These are phyloP conservation scores for Clarias magur DNA, from an alignment of 2,113 vertebrate species.

Conservation along the genomic window DNA sequence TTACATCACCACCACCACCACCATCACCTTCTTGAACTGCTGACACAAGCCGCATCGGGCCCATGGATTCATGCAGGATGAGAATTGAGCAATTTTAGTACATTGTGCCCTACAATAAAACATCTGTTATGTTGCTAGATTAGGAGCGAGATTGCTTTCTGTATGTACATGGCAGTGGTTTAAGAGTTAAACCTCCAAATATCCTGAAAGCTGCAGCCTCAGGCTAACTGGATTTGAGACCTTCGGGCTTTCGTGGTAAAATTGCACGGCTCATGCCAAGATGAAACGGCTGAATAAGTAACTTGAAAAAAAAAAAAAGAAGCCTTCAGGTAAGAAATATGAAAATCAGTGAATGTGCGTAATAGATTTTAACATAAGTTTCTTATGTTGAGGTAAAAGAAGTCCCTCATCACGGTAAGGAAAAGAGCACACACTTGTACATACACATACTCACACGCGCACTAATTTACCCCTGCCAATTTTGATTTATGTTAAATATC, in stretches of 20 bases:
- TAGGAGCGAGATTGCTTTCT: neutral
- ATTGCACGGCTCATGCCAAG: slow-evolving; percentile 72
- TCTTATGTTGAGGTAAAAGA: slow-evolving; percentile 56
- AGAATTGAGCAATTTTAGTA: neutral
- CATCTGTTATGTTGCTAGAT: slow-evolving; percentile 7
- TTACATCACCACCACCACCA: neutral
- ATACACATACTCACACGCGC: neutral
- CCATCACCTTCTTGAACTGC: neutral
- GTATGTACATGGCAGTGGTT: slow-evolving; percentile 33
- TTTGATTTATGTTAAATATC: neutral
- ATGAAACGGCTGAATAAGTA: slow-evolving; percentile 81
- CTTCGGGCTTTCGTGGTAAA: slow-evolving; percentile 67
- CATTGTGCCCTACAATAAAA: neutral
- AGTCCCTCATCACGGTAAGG: neutral
- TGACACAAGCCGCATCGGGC: neutral
- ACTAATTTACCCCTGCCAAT: neutral
- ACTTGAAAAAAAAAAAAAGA: slow-evolving; percentile 68
- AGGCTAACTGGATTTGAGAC: slow-evolving; percentile 66
- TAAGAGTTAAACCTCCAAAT: slow-evolving; percentile 50
- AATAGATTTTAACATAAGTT: slow-evolving; percentile 67
- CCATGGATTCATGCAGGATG: neutral
- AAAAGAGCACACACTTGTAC: neutral
- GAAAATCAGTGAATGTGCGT: slow-evolving; percentile 74
- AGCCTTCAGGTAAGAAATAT: slow-evolving; percentile 70
- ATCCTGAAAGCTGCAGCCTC: slow-evolving; percentile 66